phyloP scores from a whole-genome alignment of 2,888 invertebrate genomes.

The Drosophila melanocephala region DNA sequence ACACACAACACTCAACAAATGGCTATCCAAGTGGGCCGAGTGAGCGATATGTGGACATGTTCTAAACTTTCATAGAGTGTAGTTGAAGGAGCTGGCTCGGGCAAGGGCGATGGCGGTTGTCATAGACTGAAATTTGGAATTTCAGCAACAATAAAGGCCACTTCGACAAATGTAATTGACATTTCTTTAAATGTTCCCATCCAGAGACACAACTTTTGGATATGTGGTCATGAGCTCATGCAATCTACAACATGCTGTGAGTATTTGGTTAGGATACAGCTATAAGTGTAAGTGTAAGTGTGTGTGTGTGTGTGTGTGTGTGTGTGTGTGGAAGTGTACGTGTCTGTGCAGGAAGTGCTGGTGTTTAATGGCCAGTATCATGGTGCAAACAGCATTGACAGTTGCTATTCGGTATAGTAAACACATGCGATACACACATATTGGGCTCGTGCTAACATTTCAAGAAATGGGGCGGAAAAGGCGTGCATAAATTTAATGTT shows the following conservation, averaged over 20 bases:
- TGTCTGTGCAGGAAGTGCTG: conserved; percentile 36
- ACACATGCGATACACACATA: conserved; percentile 12
- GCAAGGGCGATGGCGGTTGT: background rate
- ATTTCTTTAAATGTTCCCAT: conserved; percentile 65
- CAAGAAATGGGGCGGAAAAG: conserved; percentile 21
- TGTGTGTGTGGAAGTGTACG: conserved; percentile 14
- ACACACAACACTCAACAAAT: conserved; percentile 45
- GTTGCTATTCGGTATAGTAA: conserved; percentile 28
- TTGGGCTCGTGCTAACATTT: conserved; percentile 1
- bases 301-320: background rate
- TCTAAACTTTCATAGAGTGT: conserved; percentile 10
- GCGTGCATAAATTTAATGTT: conserved; percentile 14
- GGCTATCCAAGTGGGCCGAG: conserved; percentile 25
- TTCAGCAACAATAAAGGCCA: conserved; percentile 56
- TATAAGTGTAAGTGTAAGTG: background rate
- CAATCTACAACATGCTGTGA: conserved; percentile 55
- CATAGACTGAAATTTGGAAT: conserved; percentile 66
- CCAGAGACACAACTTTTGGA: conserved; percentile 52
- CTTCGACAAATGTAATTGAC: conserved; percentile 81
- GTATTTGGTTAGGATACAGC: conserved; percentile 36
- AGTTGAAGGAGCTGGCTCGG: background rate
- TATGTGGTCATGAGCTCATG: conserved; percentile 39
- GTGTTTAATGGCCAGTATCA: conserved; percentile 50
- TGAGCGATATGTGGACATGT: conserved; percentile 35
- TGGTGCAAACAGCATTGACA: conserved; percentile 51